Conservation (phyloP, 2,797 vertebrate genomes). For the Rhinella marina region DNA sequence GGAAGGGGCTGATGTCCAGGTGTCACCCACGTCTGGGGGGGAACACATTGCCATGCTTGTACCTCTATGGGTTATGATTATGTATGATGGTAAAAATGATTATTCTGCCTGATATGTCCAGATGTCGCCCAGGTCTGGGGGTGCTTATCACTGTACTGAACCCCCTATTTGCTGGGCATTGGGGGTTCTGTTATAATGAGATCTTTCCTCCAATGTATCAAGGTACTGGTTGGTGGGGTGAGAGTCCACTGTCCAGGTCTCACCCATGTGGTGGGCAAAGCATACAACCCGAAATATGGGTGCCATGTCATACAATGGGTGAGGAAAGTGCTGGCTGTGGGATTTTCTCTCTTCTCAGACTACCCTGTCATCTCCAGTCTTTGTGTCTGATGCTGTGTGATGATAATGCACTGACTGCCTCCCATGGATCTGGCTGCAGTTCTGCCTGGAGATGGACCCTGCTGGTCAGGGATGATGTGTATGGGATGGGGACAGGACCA, state of each 20-base stretch:
- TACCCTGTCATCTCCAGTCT: constrained; percentile 14
- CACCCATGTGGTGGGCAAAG: neutral
- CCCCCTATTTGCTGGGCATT: neutral
- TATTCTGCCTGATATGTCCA: neutral
- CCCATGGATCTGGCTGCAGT: constrained; percentile 24
- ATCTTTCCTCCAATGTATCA: neutral
- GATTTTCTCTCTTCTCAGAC: neutral
- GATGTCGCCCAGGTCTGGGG: neutral
- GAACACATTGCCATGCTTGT: neutral
- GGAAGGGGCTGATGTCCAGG: neutral
- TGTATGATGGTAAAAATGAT: neutral
- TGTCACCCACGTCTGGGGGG: neutral
- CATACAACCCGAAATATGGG: neutral
- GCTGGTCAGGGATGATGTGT: neutral
- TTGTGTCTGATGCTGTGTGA: constrained; percentile 42
- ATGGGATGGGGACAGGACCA: neutral
- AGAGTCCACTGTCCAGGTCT: neutral
- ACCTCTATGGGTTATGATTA: neutral
- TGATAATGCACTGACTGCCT: neutral
- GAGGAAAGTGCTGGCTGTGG: constrained; percentile 5
- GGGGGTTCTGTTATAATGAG: neutral
- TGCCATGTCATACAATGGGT: neutral
- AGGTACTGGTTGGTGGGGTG: neutral
- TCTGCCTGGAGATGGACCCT: neutral
- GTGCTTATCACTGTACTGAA: too few species aligned